These are phyloP conservation scores for Cloeon dipterum DNA, from an alignment of 2,888 invertebrate species.

Conservation along the genomic window DNA sequence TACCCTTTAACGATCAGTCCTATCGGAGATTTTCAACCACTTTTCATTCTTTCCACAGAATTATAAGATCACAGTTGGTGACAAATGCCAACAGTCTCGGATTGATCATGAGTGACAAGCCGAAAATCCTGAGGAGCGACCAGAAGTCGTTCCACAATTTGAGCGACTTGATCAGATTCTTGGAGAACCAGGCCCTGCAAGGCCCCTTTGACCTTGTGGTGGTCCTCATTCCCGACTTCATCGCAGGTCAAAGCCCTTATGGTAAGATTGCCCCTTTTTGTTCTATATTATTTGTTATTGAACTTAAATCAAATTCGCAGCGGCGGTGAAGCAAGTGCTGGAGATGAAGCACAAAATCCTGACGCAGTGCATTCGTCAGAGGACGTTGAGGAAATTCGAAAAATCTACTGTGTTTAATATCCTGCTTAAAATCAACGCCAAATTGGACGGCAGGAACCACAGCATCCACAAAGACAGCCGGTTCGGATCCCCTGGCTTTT, in stretches of 20 bases:
- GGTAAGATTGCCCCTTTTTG: too few species aligned
- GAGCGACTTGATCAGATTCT: too few species aligned
- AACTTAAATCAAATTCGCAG: too few species aligned
- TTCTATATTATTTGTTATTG: too few species aligned
- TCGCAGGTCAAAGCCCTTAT: background rate
- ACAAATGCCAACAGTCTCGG: too few species aligned
- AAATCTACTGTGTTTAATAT: conserved; percentile 44
- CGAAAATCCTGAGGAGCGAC: too few species aligned
- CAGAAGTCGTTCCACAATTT: too few species aligned
- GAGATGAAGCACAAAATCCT: conserved; percentile 40
- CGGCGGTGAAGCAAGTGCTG: conserved; percentile 38
- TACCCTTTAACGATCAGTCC: too few species aligned
- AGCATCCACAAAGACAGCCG: background rate
- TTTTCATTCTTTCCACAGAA: too few species aligned
- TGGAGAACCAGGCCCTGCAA: background rate
- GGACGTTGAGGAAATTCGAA: conserved; percentile 24
- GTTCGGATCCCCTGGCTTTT: background rate
- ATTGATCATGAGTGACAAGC: too few species aligned
- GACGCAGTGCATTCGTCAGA: conserved; percentile 45
- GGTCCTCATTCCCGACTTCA: background rate
- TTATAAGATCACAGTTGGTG: too few species aligned
- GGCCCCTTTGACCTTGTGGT: background rate
- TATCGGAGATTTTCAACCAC: too few species aligned
- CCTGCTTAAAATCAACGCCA: conserved; percentile 41
- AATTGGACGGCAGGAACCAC: conserved; percentile 65